Base-by-base conservation (phyloP, 2,113 vertebrate species). In the Leptosomus discolor region DNA sequence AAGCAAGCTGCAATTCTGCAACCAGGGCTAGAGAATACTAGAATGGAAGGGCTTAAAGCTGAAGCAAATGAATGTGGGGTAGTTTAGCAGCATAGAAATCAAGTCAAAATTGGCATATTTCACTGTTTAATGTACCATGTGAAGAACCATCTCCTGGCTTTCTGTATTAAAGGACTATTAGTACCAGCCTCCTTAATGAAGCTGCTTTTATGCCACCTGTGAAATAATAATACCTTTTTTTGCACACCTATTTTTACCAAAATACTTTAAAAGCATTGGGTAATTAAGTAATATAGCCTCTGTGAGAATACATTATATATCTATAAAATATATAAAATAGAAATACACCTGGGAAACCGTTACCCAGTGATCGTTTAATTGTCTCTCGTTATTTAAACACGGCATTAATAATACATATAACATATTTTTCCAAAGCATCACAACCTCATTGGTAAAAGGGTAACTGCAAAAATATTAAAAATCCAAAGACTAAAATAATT, bases 71-170 rank as follows among this genome's bases (percentile, higher is more conserved):
- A 98, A 98, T 96, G 82, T 70, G 57, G 70, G 89, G 89, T 92
- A 93, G 97, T 97, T 98, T 96, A 97, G 77, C 39, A 94, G 77
- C 78, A 96, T 37, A 93, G 96, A 98, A 98, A 97, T 96, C 93
- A 95, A 98, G 96, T 96, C 92, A 97, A 97, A 98, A 98, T 97
- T 97, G 97, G 96, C 87, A 95, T 97, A 96, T 98, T 98, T 97
- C 95, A 93, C 83, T 78, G 74, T 87, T 96, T 95, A 97, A 97
- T 98, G 97, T 97, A 77, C 93, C 92, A 95, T 80, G 77, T 78
- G 91, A 97, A 98, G 95, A 95, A 96, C 92, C 96, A 94, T 96
- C 93, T 97, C 94, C 94, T 69, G 70, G 89, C 96, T 96, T 92
- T 96, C 94, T 75, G 57, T 94, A 97, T 95, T 96, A 96, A 96